Percentiles rank a stretch among this genome's conserved stretches.
phyloP scores from a whole-genome alignment of 2,888 invertebrate genomes.

The Drosophila pseudotalamancana region DNA sequence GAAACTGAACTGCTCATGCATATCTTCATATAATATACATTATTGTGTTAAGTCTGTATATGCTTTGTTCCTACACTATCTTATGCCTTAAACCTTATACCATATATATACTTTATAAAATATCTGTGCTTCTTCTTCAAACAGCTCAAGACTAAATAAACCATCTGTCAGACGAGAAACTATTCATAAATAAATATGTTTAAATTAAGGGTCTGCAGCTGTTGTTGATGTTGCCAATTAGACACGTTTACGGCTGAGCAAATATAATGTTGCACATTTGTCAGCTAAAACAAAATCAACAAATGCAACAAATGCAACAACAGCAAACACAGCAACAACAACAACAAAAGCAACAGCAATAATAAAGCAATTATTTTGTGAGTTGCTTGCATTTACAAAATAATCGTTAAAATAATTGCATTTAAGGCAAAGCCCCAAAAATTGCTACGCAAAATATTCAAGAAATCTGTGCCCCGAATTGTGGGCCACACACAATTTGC shows the following conservation, averaged over 20 bases:
- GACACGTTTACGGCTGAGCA: constrained; percentile 32
- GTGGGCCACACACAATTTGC: constrained; percentile 43
- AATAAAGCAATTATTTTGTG: constrained; percentile 59
- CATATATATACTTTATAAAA: too few species aligned
- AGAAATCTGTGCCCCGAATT: constrained; percentile 50
- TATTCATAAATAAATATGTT: neutral
- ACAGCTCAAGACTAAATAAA: too few species aligned
- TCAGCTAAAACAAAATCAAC: constrained; percentile 14
- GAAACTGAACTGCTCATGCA: too few species aligned
- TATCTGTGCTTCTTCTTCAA: too few species aligned
- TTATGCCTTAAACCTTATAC: too few species aligned
- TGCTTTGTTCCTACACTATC: too few species aligned
- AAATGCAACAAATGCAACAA: too few species aligned
- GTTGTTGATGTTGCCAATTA: constrained; percentile 55
- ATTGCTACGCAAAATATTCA: constrained; percentile 60
- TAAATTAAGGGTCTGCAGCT: neutral
- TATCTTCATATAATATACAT: too few species aligned
- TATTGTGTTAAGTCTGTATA: too few species aligned
- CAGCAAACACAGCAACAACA: too few species aligned
- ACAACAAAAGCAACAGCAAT: constrained; percentile 21
- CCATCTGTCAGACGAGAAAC: too few species aligned
- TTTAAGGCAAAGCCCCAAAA: constrained; percentile 47
- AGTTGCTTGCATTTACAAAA: constrained; percentile 48
- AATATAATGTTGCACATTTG: constrained; percentile 43
- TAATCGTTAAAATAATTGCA: constrained; percentile 65